Conservation (phyloP, 1,140 invertebrate species). For the Eurosta solidaginis region DNA sequence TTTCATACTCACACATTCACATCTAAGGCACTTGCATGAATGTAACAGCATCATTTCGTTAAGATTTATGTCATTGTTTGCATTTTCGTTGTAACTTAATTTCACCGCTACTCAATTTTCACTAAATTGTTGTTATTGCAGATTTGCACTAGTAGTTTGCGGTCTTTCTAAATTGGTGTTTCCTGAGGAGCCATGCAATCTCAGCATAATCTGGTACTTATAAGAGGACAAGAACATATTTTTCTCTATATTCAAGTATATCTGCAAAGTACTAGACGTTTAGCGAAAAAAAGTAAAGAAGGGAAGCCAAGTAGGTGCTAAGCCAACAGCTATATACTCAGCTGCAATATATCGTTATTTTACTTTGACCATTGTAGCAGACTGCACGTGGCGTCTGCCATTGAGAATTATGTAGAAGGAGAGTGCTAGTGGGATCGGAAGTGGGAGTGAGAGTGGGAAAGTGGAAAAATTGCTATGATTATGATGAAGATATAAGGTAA, state of each 20-base stretch:
- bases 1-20: too few relatives aligned
- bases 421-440: too few relatives aligned
- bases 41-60: background rate
- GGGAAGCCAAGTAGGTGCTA: too few relatives aligned
- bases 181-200: background rate
- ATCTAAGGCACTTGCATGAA: too few relatives aligned
- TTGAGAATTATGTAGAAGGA: too few relatives aligned
- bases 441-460: too few relatives aligned
- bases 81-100: slow-evolving; percentile 18
- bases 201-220: background rate
- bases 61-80: slow-evolving; percentile 15
- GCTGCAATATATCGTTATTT: too few relatives aligned
- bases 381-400: too few relatives aligned
- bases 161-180: slow-evolving; percentile 6
- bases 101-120: background rate
- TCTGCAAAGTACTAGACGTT: background rate
- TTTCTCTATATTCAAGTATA: background rate
- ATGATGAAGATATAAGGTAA: too few relatives aligned
- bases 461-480: too few relatives aligned
- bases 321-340: too few relatives aligned
- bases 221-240: background rate
- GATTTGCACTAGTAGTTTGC: slow-evolving; percentile 6
- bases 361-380: too few relatives aligned
- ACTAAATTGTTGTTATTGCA: slow-evolving; percentile 7
- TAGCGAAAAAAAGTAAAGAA: background rate